Evolutionary conservation across 2,888 invertebrate genomes (phyloP).

Genomic region (Trichogramma evanescens): DNA sequence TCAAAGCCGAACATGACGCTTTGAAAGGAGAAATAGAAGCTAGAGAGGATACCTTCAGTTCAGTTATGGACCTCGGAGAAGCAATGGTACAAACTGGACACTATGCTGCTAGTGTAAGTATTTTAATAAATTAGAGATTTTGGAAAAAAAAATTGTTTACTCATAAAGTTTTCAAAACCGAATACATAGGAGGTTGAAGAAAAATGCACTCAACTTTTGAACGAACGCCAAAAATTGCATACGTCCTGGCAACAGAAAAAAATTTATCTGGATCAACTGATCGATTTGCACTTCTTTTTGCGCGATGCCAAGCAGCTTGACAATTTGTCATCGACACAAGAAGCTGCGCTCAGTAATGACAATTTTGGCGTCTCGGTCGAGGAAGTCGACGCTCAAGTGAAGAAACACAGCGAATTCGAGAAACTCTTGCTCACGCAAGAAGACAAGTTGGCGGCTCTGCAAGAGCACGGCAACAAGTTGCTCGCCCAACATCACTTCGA

Average conservation of each 20-base stretch:
- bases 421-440: constrained; percentile 82
- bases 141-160: background rate
- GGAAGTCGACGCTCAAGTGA: constrained; percentile 80
- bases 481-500: constrained; percentile 88
- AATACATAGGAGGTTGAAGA: constrained; percentile 64
- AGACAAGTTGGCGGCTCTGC: constrained; percentile 74
- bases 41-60: constrained; percentile 71
- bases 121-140: background rate
- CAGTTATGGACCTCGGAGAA: constrained; percentile 68
- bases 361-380: constrained; percentile 76
- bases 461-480: constrained; percentile 80
- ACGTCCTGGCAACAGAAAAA: constrained; percentile 85
- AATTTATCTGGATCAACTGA: constrained; percentile 80
- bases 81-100: constrained; percentile 81
- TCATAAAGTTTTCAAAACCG: background rate
- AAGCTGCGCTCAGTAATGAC: constrained; percentile 65
- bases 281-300: constrained; percentile 89
- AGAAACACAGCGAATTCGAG: constrained; percentile 93
- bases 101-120: constrained; percentile 61
- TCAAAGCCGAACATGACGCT: constrained; percentile 77
- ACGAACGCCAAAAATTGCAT: constrained; percentile 72
- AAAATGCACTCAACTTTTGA: constrained; percentile 67
- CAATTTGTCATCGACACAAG: constrained; percentile 80
- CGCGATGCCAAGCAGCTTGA: constrained; percentile 90
- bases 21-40: constrained; percentile 83